These are phyloP conservation scores for Remorina albescens DNA, from an alignment of 2,797 vertebrate species.

Conservation along the genomic window DNA sequence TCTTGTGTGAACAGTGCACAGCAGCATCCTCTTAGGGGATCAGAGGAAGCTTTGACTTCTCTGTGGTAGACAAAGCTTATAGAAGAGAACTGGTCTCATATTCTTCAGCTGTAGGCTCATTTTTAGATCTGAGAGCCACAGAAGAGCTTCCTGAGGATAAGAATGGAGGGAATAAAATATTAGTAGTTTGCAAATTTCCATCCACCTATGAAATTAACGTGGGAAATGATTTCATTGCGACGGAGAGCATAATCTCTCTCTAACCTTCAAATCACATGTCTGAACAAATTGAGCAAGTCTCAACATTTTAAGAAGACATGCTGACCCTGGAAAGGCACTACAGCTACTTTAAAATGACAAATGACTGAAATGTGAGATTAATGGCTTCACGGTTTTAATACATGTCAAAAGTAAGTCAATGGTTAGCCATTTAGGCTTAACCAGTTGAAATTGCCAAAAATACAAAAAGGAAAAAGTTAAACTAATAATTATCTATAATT, in stretches of 20 bases:
- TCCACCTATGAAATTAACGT: conserved; percentile 13
- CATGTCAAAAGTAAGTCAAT: background rate
- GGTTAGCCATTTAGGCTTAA: background rate
- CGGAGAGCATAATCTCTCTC: conserved; percentile 19
- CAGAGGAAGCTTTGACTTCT: conserved; percentile 59
- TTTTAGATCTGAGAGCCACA: conserved; percentile 41
- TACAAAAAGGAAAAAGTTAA: background rate
- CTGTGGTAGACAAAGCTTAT: conserved; percentile 52
- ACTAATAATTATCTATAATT: background rate
- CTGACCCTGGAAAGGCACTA: background rate
- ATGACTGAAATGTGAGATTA: background rate
- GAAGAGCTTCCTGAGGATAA: conserved; percentile 27
- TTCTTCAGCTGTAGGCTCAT: conserved; percentile 41
- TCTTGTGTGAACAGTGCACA: conserved; percentile 51
- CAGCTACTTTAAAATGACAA: background rate
- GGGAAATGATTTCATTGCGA: conserved; percentile 35
- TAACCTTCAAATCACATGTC: conserved; percentile 35
- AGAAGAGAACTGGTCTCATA: conserved; percentile 41
- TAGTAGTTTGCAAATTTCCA: conserved; percentile 9
- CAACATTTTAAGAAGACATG: conserved; percentile 2
- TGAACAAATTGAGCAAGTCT: conserved; percentile 37
- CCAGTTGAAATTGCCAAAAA: background rate
- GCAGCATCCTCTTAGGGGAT: conserved; percentile 62
- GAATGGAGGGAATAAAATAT: conserved; percentile 23
- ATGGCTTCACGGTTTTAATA: background rate